Evolutionary conservation across 2,888 invertebrate species (phyloP).

Genomic region (Pachydiplax longipennis): DNA sequence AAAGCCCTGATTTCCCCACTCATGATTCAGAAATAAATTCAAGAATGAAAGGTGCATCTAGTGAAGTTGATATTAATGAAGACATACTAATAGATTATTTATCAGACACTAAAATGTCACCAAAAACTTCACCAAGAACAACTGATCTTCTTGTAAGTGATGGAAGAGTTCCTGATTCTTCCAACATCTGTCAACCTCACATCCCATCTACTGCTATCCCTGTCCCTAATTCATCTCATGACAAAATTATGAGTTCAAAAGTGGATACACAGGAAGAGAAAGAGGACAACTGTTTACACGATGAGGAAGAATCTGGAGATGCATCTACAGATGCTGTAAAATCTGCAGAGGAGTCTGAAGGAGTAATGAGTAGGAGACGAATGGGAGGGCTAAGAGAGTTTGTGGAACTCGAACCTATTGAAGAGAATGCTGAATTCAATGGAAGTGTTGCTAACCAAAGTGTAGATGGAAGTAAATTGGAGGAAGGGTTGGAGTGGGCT

Average conservation of each 20-base stretch:
- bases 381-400: constrained; percentile 5
- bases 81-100: neutral
- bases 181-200: neutral
- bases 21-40: neutral
- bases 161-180: neutral
- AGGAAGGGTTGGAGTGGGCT: neutral
- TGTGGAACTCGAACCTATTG: constrained; percentile 27
- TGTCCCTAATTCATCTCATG: constrained; percentile 1
- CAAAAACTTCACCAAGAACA: neutral
- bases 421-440: constrained; percentile 14
- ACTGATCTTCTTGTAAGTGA: neutral
- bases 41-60: neutral
- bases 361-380: neutral
- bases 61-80: neutral
- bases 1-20: neutral
- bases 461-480: neutral
- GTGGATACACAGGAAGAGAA: neutral
- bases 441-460: neutral
- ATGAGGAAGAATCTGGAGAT: neutral
- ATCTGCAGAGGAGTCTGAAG: neutral
- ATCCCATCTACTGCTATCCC: constrained; percentile 10
- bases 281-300: neutral
- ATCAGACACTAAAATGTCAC: no score
- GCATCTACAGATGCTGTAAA: neutral
- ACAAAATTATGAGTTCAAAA: neutral